Evolutionary conservation across 2,888 invertebrate species (phyloP), one percentile per base, ranked within the genome.

Genomic region (Cryptocephalus primarius): DNA sequence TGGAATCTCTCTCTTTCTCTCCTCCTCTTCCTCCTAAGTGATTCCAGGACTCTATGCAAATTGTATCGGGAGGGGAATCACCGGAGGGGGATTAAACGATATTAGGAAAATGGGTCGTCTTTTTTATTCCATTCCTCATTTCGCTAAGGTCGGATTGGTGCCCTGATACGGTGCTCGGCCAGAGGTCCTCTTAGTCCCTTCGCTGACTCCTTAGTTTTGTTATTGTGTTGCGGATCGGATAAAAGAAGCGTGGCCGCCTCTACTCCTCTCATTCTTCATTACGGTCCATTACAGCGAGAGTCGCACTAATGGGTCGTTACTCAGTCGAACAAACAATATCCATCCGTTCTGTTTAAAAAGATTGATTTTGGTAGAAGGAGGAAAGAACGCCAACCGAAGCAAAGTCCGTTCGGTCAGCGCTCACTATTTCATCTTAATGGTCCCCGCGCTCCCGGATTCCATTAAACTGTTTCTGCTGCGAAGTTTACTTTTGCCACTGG

Each of bases 361-460:
- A 60, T 63, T 62, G 60, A 62, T 63, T 63, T 57, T 58, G 60
- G 57, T 54, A 53, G 56, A 50, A 53, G 49, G 39, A 39, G 40
- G 32, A 43, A 43, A 40, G 40, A 38, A 46, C 22, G 42, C 45
- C 38, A 48, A 46, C 36, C 31, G 40, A 12, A 54, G 51, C 51
- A 49, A 52, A 49, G 46, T 51, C 55, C 53, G 54, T 58, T 60
- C 60, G 57, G 60, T 60, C 59, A 57, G 61, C 60, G 61, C 56
- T 60, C 61, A 71, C 66, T 74, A 74, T 74, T 73, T 75, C 74
- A 75, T 74, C 74, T 74, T 74, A 74, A 74, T 74, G 74, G 74
- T 70, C 72, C 72, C 73, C 67, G 66, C 68, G 72, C 69, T 67
- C 70, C 72, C 67, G 71, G 72, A 73, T 74, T 74, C 74, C 75